Conservation (phyloP, 2,113 vertebrate species). For the Acanthisitta chloris region DNA sequence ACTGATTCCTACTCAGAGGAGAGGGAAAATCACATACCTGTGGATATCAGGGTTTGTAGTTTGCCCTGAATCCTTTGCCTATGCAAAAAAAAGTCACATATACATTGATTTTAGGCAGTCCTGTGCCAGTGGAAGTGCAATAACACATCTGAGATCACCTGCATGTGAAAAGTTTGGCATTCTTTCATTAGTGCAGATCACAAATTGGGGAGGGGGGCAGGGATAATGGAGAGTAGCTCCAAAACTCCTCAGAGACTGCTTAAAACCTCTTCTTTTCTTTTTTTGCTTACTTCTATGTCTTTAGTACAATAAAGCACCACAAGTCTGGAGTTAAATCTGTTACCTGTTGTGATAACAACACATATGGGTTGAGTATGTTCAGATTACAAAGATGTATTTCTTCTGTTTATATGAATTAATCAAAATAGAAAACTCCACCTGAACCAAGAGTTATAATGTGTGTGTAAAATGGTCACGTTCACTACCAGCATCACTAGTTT, state of each 20-base stretch:
- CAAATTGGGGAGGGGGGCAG: too few relatives aligned
- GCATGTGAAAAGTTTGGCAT: not conserved
- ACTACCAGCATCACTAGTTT: not conserved
- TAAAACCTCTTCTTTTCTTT: not conserved
- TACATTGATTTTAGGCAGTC: not conserved
- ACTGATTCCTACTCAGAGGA: not conserved
- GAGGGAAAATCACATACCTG: not conserved
- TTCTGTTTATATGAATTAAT: not conserved
- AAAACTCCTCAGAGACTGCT: not conserved
- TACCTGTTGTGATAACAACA: not conserved
- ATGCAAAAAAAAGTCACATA: not conserved
- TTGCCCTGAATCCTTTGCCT: not conserved
- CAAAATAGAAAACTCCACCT: not conserved
- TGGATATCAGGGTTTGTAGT: not conserved
- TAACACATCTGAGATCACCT: not conserved
- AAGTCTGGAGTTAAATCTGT: not conserved
- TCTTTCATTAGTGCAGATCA: not conserved
- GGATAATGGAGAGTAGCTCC: not conserved
- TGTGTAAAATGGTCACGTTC: not conserved
- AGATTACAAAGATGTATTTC: not conserved
- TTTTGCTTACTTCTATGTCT: not conserved
- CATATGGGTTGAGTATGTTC: too few relatives aligned
- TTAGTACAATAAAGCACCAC: not conserved
- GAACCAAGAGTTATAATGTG: not conserved
- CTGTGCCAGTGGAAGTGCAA: not conserved